Conservation (phyloP, 2,797 vertebrate species). For the Sebastes flavidus region DNA sequence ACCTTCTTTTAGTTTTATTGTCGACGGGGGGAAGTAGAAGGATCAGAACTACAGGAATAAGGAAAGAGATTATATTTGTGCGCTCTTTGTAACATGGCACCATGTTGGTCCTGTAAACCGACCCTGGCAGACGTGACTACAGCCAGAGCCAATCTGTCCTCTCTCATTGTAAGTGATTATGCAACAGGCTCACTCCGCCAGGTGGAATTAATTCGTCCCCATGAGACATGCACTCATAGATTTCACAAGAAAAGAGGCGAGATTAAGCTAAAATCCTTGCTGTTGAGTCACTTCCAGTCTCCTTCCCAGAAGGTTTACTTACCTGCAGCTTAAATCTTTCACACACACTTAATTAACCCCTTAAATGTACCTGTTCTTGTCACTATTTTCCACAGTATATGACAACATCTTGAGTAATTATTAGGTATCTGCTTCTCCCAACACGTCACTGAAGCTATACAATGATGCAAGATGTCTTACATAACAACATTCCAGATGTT, state of each 20-base stretch:
- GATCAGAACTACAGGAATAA: not conserved
- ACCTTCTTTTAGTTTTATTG: not conserved
- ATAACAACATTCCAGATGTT: not conserved
- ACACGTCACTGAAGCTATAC: not conserved
- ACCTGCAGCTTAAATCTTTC: not conserved
- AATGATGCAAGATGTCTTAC: not conserved
- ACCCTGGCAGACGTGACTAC: not conserved
- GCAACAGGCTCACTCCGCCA: constrained; percentile 44
- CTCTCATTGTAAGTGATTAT: constrained; percentile 14
- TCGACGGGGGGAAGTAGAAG: not conserved
- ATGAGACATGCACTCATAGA: not conserved
- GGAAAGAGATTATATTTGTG: not conserved
- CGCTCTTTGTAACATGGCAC: not conserved
- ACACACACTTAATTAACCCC: not conserved
- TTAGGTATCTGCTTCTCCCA: not conserved
- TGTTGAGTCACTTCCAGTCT: constrained; percentile 12
- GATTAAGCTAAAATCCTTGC: not conserved
- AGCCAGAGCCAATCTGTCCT: constrained; percentile 3
- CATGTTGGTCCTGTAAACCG: not conserved
- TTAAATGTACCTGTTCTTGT: not conserved
- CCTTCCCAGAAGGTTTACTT: not conserved
- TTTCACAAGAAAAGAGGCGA: constrained; percentile 41
- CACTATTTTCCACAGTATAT: not conserved
- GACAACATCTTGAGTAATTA: not conserved
- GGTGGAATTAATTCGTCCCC: constrained; percentile 34